Conservation (phyloP, 2,113 vertebrate genomes). For the Cyanistes caeruleus region DNA sequence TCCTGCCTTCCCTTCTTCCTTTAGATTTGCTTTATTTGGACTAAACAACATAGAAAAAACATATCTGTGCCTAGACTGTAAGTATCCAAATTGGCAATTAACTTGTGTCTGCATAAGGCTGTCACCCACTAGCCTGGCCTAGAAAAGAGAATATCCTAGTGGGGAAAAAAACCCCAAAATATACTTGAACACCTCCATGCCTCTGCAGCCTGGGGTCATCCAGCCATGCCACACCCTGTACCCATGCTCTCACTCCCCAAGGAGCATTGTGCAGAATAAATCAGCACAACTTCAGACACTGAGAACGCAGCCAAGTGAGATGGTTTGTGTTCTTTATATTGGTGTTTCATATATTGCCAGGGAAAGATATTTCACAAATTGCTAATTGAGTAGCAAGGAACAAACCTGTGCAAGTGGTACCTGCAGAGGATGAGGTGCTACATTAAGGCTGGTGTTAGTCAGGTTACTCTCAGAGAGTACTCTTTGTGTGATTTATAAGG, state of each 20-base stretch:
- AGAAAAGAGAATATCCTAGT: background rate
- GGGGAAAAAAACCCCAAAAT: background rate
- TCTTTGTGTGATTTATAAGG: background rate
- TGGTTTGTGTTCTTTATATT: background rate
- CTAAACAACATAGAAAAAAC: background rate
- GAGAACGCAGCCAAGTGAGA: background rate
- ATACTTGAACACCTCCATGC: fast-evolving
- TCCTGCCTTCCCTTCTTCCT: background rate
- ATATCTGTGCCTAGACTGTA: background rate
- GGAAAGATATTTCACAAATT: background rate
- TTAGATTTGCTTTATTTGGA: background rate
- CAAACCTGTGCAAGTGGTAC: background rate
- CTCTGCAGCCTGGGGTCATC: background rate
- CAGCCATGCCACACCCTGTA: background rate
- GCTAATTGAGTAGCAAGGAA: too few species aligned
- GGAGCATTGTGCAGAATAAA: background rate
- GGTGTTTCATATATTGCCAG: background rate
- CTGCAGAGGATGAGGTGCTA: background rate
- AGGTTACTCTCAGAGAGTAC: background rate
- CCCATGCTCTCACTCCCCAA: background rate
- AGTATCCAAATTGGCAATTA: background rate
- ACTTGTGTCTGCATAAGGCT: background rate
- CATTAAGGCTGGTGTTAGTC: background rate
- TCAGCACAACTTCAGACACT: background rate
- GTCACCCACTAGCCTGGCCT: background rate